Percentiles rank a stretch among this genome's conserved stretches.
These are phyloP conservation scores for Anguilla megastoma DNA, from an alignment of 2,797 vertebrate genomes.

Conservation along the genomic window DNA sequence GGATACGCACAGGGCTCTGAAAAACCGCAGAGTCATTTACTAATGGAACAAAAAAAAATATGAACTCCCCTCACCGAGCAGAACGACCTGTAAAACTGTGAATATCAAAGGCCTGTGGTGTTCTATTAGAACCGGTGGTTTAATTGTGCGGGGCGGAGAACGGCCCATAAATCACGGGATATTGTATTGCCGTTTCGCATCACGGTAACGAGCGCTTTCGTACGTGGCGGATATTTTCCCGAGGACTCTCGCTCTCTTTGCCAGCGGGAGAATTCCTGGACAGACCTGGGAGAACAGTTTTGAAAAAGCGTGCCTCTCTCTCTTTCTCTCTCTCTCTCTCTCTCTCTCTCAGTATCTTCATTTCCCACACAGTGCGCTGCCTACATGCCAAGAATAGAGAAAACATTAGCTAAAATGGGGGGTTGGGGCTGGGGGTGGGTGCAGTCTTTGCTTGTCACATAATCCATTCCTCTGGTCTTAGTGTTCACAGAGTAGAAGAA, in stretches of 20 bases:
- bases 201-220: background rate
- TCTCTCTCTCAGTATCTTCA: constrained; percentile 5
- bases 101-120: constrained; percentile 1
- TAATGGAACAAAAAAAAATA: constrained; percentile 5
- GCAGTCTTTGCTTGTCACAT: background rate
- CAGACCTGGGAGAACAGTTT: background rate
- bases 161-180: constrained; percentile 6
- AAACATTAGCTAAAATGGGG: background rate
- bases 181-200: constrained; percentile 11
- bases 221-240: background rate
- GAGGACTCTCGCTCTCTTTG: background rate
- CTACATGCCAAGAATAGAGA: constrained; percentile 9
- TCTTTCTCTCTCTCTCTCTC: background rate
- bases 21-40: constrained; percentile 15
- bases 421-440: background rate
- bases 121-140: background rate
- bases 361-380: background rate
- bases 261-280: constrained; percentile 7
- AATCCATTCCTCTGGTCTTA: constrained; percentile 11
- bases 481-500: constrained; percentile 1
- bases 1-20: background rate
- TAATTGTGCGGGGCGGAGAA: constrained; percentile 5
- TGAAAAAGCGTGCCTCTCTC: background rate
- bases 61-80: constrained; percentile 16
- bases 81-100: constrained; percentile 14